Conservation (phyloP, 2,888 invertebrate species). For the Drepanosiphum platanoidis region DNA sequence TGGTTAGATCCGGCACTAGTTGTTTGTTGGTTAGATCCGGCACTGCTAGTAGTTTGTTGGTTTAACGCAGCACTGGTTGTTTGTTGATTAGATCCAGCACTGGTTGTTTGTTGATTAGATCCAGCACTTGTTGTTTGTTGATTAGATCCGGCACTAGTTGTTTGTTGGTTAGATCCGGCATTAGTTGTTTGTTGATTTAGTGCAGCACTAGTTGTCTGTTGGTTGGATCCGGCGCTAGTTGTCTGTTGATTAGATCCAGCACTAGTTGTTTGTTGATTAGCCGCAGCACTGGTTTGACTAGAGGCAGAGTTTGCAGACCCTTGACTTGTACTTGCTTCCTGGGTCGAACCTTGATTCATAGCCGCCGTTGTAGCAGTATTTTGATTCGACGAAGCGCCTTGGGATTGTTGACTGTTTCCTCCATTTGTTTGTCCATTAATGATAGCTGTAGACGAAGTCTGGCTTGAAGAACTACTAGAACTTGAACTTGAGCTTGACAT, state of each 20-base stretch:
- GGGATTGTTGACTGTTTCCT: conserved; percentile 60
- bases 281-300: conserved; percentile 63
- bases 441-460: conserved; percentile 60
- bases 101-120: conserved; percentile 62
- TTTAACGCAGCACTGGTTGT: conserved; percentile 49
- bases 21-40: conserved; percentile 49
- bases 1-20: conserved; percentile 60
- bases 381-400: conserved; percentile 52
- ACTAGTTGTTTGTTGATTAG: conserved; percentile 62
- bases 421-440: conserved; percentile 63
- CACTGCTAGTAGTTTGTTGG: conserved; percentile 62
- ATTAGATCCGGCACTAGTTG: conserved; percentile 56
- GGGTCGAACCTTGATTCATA: conserved; percentile 63
- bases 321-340: conserved; percentile 64
- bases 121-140: conserved; percentile 63
- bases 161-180: conserved; percentile 58
- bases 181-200: conserved; percentile 41
- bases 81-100: conserved; percentile 47
- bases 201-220: conserved; percentile 37
- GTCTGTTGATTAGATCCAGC: conserved; percentile 63
- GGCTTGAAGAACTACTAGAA: conserved; percentile 64
- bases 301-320: conserved; percentile 63
- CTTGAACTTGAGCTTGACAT: conserved; percentile 64
- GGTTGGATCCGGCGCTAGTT: conserved; percentile 40
- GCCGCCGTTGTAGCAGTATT: conserved; percentile 59